A percentile compares a stretch with the other conserved stretches of the same genome.
phyloP scores from a whole-genome alignment of 2,888 invertebrate genomes.

The Noctua janthina region DNA sequence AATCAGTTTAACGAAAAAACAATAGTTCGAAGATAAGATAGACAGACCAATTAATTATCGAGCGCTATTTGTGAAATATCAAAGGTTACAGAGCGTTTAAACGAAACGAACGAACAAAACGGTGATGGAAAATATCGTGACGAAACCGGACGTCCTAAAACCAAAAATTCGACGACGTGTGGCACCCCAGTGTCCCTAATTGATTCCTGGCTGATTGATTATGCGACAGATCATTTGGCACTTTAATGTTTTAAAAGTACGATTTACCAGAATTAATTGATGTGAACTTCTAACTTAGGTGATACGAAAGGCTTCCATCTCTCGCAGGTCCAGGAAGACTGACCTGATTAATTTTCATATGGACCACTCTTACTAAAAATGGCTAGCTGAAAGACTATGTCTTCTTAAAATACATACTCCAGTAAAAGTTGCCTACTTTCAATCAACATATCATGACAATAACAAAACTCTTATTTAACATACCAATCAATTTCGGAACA shows the following conservation, averaged over 20 bases:
- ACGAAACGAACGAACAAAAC: slow-evolving; percentile 2
- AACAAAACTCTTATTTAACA: slow-evolving; percentile 27
- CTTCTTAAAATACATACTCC: neutral
- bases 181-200: neutral
- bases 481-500: slow-evolving; percentile 27
- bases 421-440: slow-evolving; percentile 8
- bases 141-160: neutral
- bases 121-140: neutral
- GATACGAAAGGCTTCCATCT: neutral
- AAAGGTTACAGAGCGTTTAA: slow-evolving; percentile 30
- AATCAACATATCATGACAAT: neutral
- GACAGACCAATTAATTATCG: slow-evolving; percentile 52
- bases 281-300: too few relatives aligned
- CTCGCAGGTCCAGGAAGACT: neutral
- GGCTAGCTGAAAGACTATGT: neutral
- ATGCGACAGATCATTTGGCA: neutral
- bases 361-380: neutral
- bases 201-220: neutral
- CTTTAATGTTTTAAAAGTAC: neutral
- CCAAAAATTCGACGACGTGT: neutral
- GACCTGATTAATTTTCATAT: neutral
- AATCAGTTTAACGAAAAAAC: slow-evolving; percentile 51
- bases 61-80: slow-evolving; percentile 26
- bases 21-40: slow-evolving; percentile 49
- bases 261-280: neutral